Percentiles rank a stretch among this genome's conserved stretches.
Evolutionary conservation across 2,113 vertebrate genomes (phyloP).

Genomic region (Steatornis caripensis): DNA sequence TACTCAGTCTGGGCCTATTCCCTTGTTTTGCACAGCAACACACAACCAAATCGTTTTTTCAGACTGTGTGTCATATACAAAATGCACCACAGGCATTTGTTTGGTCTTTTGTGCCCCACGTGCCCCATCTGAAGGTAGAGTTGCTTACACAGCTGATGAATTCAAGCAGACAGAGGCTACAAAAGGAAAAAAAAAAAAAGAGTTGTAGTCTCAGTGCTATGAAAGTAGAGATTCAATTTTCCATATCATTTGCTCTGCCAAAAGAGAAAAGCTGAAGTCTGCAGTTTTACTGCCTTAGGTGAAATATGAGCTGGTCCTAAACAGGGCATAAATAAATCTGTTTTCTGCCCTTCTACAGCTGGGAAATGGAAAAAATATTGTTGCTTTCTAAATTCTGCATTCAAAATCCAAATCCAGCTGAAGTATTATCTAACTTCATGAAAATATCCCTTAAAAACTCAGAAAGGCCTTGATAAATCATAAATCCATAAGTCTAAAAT

Average conservation of each 20-base stretch:
- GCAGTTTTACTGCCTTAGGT: neutral
- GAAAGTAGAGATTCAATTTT: slow-evolving; percentile 16
- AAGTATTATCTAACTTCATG: neutral
- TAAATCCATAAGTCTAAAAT: neutral
- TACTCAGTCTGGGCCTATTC: neutral
- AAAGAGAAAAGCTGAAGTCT: slow-evolving; percentile 9
- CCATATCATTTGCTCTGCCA: neutral
- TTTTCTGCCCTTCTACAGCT: neutral
- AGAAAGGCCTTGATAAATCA: neutral
- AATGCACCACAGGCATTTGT: neutral
- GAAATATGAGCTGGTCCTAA: slow-evolving; percentile 25
- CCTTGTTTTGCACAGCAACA: neutral
- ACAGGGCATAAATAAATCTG: slow-evolving; percentile 22
- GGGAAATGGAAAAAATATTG: slow-evolving; percentile 4
- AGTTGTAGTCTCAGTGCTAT: neutral
- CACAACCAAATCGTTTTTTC: neutral
- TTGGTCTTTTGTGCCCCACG: neutral
- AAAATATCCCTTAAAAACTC: slow-evolving; percentile 4
- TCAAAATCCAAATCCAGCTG: slow-evolving; percentile 1
- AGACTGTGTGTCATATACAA: neutral
- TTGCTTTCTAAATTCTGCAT: slow-evolving; percentile 3
- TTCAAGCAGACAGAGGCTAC: neutral
- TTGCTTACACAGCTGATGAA: neutral
- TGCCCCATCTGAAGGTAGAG: neutral
- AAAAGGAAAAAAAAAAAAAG: neutral